Evolutionary conservation across 2,113 vertebrate genomes (phyloP), one percentile per base, ranked within the genome.

Genomic region (Suncus etruscus): DNA sequence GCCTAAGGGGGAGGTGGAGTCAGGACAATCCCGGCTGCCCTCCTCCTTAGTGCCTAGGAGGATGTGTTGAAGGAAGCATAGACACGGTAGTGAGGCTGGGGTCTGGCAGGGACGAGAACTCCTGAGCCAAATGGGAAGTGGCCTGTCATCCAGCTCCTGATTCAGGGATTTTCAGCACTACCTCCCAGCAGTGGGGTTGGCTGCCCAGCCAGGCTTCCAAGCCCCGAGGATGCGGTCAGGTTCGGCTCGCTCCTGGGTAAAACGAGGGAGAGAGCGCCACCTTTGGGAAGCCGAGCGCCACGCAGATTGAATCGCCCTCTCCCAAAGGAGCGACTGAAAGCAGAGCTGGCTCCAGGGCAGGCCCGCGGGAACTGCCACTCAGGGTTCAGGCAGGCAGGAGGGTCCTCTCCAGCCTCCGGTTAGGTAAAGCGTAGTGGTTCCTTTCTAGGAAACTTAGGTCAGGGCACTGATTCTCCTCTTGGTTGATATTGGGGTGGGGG

Each of bases 161-260:
- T 95, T 97, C 96, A 94, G 97, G 96, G 94, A 97, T 94, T 96
- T 97, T 97, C 97, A 98, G 97, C 97, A 97, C 98, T 98, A 98
- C 97, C 97, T 98, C 97, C 93, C 94, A 97, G 94, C 94, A 87
- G 95, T 92, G 92, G 79, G 76, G 96, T 87, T 96, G 96, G 96
- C 93, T 92, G 93, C 95, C 94, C 95, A 96, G 95, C 93, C 27
- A 95, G 83, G 96, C 83, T 97, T 94, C 94, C 91, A 94, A 94
- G 89, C 91, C 93, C 73, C 83, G 93, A 95, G 92, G 94, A 91
- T 50, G 10, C 14, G 48, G 91, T 95, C 90, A 89, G 88, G 73
- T 87, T 94, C 83, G 70, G 76, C 32, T 50, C 86, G 83, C 75
- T 93, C 75, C 87, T 85, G 68, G 83, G 91, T 91, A 70, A 83